Base-by-base conservation (phyloP, 1,140 invertebrate genomes). In the Caenorhabditis inopinata region DNA sequence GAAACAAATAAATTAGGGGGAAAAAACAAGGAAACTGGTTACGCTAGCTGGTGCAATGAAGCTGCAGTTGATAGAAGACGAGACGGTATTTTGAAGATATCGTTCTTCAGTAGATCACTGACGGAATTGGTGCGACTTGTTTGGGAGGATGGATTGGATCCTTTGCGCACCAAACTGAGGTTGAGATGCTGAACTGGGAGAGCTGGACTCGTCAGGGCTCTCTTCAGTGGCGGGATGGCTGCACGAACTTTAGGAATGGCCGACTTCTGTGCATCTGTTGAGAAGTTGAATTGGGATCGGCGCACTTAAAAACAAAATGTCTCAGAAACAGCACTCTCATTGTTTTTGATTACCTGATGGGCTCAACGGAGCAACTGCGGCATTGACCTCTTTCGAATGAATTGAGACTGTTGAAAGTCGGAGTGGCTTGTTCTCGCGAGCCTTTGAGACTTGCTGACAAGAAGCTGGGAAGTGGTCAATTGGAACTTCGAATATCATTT, bases 401-500 rank as follows among this genome's bases (percentile, higher is more conserved):
- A 68, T 29, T 68, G 58, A 68, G 23, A 68, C 58, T 2, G 58
- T 68, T 21, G 58, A 68, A 42, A 68, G 58, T 38, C 58, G 58
- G 11, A 68, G 58, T 68, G 58, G 58, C 58, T 68, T 68, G n/a
- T 68, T n/a, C 25, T 68, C 58, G 38, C 58, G 58, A 42, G 58
- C 9, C n/a, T 38, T 68, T 9, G 58, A 68, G n/a, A 68, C 58
- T 68, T 68, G 58, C 38, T 68, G 58, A 42, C 32, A 38, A 18
- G 58, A 38, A 38, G 58, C 58, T 25, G 58, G 58, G 58, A 68
- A 68, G 58, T 68, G 58, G 18, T 68, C 58, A 68, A 68, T 68
- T 42, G 58, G 58, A 68, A 68, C 58, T 68, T 68, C 58, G 58
- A 68, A 68, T 38, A 68, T 68, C 58, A 68, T 68, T 68, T 38